Base-by-base conservation (phyloP, 2,113 vertebrate species). In the Alethe castanea region DNA sequence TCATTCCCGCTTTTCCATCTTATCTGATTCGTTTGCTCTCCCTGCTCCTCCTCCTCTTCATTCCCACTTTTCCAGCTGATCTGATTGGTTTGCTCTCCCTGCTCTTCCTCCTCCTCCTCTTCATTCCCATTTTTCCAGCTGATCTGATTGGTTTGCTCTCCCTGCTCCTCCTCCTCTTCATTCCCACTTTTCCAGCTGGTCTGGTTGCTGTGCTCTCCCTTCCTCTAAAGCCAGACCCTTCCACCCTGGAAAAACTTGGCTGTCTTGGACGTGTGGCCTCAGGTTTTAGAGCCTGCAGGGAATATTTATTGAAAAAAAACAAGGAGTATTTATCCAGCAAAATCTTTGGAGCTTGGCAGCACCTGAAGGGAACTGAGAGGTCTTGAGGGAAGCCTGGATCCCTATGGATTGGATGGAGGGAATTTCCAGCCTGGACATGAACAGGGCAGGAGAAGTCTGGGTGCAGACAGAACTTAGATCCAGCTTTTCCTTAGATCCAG, bases 321-420 rank as follows among this genome's bases (percentile, higher is more conserved):
- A 35, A 19, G 22, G 54, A 66, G 69, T 12, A 4, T 56, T 88
- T 42, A 26, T 35, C 57, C 1, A 0, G 40, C 3, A 29, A 72
- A 36, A 44, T 9, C 10, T 28, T 38, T 36, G 56, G 36, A 24
- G 29, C 8, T 31, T 24, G 38, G 64, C 3, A 40, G 19, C 0
- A 0, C 16, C 6, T 22, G 80, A 17, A 57, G 26, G 61, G 35
- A 66, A 1, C 23, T 2, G 35, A 4, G 78, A 44, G n/a, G 9
- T 42, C 6, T 16, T 6, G 16, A 44, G 56, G 70, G 56, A 38
- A 53, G 12, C 12, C 44, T 48, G 69, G n/a, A 19, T 88, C 52
- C 7, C 0, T 14, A 10, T 0, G 17, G 13, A 6, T 60, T 10
- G 42, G 56, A 8, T 25, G n/a, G 7, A 53, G 33, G 23, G 56